Base-by-base conservation (phyloP, 2,888 invertebrate species). In the Alsophila aescularia region DNA sequence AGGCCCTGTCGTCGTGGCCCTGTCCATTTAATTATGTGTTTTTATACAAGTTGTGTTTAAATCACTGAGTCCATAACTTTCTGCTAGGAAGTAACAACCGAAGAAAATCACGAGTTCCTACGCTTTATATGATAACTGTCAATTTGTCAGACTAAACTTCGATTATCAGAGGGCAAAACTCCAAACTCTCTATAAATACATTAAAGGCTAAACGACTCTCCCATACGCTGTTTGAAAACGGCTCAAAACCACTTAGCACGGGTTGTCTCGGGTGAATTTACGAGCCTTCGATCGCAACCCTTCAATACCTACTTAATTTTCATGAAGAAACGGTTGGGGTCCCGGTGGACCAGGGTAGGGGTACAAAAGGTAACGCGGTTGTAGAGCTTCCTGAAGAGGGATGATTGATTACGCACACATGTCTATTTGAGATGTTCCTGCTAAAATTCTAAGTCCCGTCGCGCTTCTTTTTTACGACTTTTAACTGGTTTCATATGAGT, bases 171-270 rank as follows among this genome's bases (percentile, higher is more conserved):
- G 16, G 21, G n/a, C 18, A 27, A 3, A 13, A 44, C 24, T 27
- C 14, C n/a, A 10, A 15, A 27, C n/a, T 27, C n/a, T 36, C 27
- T 7, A 35, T 27, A 36, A 24, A 45, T 27, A 45, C 8, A 44
- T 35, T 44, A 44, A 10, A 7, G 24, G 1, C 13, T 14, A 24
- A 36, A 12, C 21, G 43, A 21, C 34, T 8, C 21, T 35, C 27
- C 35, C 45, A 16, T 27, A n/a, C 42, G 44, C 35, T 47, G 27
- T 52, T 43, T 27, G 52, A 41, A 51, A 57, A 54, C 32, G 50
- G 41, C 29, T 43, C 18, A 50, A 56, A 56, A 58, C 53, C 60
- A 60, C 62, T 58, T 60, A 58, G 29, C 61, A 34, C 6, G 40
- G 56, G 24, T 27, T 58, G 42, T 53, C 31, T 43, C 47, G 18